These are phyloP conservation scores for Chironex yamaguchii DNA, from an alignment of 30 jellyfish, hydroid and myxozoan species.

Conservation along the genomic window DNA sequence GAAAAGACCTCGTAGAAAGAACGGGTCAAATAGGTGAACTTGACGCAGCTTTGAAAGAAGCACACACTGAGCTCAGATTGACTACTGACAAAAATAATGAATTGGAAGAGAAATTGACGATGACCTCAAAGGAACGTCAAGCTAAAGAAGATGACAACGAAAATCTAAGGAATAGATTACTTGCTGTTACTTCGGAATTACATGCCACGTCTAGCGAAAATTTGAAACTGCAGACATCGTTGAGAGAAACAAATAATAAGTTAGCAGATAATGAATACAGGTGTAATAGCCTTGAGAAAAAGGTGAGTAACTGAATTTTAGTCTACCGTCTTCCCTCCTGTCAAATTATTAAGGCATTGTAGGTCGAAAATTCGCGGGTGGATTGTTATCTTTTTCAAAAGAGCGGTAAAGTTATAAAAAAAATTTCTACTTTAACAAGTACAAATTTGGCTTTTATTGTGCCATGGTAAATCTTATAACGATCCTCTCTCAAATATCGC, in stretches of 20 bases:
- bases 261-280: background rate
- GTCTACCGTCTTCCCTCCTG: too few species aligned
- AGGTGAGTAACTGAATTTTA: background rate
- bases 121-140: background rate
- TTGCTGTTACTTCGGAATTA: conserved; percentile 1
- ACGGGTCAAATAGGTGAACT: conserved; percentile 60
- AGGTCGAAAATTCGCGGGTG: too few species aligned
- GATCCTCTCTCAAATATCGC: too few species aligned
- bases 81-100: background rate
- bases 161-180: conserved; percentile 3
- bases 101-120: background rate
- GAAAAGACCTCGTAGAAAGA: conserved; percentile 19
- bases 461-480: too few species aligned
- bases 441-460: too few species aligned
- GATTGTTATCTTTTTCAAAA: too few species aligned
- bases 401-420: too few species aligned
- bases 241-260: background rate
- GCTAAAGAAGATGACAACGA: conserved; percentile 32
- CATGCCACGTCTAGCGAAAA: background rate
- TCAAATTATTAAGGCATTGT: too few species aligned
- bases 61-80: conserved; percentile 13
- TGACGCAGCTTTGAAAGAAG: conserved; percentile 63
- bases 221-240: conserved; percentile 24
- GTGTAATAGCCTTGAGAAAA: conserved; percentile 10
- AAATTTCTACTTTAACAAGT: too few species aligned